Conservation (phyloP, 2,113 vertebrate genomes). For the Podarcis muralis region DNA sequence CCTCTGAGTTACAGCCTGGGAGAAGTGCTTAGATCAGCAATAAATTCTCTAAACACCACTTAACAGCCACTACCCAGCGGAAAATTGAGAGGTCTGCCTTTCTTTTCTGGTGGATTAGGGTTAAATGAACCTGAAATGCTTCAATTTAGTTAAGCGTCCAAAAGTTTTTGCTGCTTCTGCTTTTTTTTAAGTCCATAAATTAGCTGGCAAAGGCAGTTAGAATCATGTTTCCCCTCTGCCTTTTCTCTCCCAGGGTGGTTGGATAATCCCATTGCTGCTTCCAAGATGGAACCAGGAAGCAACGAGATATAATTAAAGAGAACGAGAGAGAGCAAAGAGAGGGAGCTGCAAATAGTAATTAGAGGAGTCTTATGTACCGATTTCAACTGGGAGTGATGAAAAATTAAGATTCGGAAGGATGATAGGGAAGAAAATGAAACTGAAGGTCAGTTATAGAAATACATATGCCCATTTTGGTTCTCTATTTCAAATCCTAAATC, state of each 20-base stretch:
- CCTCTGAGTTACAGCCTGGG: background rate
- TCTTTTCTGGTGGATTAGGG: background rate
- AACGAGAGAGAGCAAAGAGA: background rate
- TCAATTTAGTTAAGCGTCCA: rapidly evolving
- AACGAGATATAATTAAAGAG: background rate
- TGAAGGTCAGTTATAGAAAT: background rate
- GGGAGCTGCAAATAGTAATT: background rate
- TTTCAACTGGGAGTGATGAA: background rate
- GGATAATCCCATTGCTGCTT: background rate
- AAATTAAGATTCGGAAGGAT: background rate
- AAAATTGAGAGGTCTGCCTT: conserved; percentile 27
- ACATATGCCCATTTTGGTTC: too few relatives aligned
- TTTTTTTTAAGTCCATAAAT: background rate
- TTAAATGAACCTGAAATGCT: conserved; percentile 10
- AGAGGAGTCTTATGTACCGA: background rate
- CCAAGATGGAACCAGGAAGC: background rate
- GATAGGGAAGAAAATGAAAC: background rate
- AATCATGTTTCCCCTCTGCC: background rate
- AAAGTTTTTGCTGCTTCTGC: background rate
- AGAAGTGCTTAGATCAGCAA: background rate
- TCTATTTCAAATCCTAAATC: too few relatives aligned
- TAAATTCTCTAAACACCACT: background rate
- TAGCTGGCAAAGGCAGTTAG: background rate
- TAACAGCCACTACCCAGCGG: background rate
- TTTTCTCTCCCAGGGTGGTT: background rate